Evolutionary conservation across 2,888 invertebrate genomes (phyloP), one percentile per base, ranked within the genome.

Genomic region (Toxonevra muliebris): DNA sequence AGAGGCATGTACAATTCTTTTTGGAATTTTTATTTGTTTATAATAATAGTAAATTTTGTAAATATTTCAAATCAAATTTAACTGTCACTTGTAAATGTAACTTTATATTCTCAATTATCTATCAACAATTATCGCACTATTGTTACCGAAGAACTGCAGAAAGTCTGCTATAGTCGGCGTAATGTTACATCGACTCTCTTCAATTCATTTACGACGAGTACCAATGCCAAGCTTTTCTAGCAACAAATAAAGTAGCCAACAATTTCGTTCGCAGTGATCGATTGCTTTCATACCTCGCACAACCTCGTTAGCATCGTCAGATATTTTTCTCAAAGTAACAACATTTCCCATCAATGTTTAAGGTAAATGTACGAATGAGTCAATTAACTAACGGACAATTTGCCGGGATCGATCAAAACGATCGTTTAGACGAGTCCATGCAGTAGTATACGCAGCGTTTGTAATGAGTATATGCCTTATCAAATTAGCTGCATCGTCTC

Each of bases 261-360:
- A 66, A 19, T 67, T 68, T 10, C 69, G 61, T n/a, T 62, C 62
- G 3, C 12, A 48, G 12, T 61, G 54, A 15, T 45, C 53, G 19
- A 72, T 61, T 13, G 69, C 53, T 15, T 69, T 58, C 15, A 70
- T 40, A 11, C 70, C 69, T 40, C 70, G 55, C 13, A 72, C 58
- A 50, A 68, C 61, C 62, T 72, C 69, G 58, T 70, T 72, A 13
- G 69, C 72, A 19, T 61, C 65, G 30, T 70, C 73, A 1, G 72
- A 43, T 19, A 75, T 60, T 54, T 67, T 69, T 2, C 70, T 65
- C 1, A 72, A 55, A n/a, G 50, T 10, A 1, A 45, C 43, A 1
- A n/a, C 45, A 65, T 70, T 70, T 40, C 57, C 65, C 1, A 48
- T 53, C 13, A 55, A 20, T 0, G 41, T 43, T 2, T 68, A 61